Evolutionary conservation across 1,140 invertebrate species (phyloP).

Genomic region (Penaeus japonicus): DNA sequence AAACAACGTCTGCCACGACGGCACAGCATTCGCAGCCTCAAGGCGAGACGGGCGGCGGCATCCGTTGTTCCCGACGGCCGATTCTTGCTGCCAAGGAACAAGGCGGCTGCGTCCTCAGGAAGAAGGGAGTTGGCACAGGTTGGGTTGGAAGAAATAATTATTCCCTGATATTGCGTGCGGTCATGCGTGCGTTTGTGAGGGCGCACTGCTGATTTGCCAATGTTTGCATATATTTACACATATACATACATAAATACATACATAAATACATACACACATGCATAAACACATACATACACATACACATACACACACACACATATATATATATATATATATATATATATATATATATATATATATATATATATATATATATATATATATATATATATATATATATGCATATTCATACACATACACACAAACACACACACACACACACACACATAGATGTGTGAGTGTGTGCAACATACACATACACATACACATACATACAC

Average conservation of each 20-base stretch:
- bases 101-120: too few relatives aligned
- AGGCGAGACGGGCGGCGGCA: too few relatives aligned
- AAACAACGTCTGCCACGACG: too few relatives aligned
- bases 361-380: not conserved
- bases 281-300: not conserved
- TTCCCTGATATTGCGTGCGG: too few relatives aligned
- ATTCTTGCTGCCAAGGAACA: too few relatives aligned
- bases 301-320: too few relatives aligned
- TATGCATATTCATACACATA: not conserved
- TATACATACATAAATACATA: not conserved
- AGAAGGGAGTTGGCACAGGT: too few relatives aligned
- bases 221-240: not conserved
- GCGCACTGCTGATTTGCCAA: not conserved
- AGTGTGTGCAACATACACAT: not conserved
- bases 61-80: too few relatives aligned
- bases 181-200: too few relatives aligned
- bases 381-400: not conserved
- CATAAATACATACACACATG: not conserved
- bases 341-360: not conserved
- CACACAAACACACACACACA: not conserved
- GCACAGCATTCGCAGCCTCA: too few relatives aligned
- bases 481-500: too few relatives aligned
- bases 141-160: too few relatives aligned
- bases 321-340: not conserved
- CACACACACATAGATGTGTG: not conserved